A percentile compares a stretch with the other conserved stretches of the same genome.
phyloP scores from a whole-genome alignment of 2,888 invertebrate species.

The Oscheius sp. region DNA sequence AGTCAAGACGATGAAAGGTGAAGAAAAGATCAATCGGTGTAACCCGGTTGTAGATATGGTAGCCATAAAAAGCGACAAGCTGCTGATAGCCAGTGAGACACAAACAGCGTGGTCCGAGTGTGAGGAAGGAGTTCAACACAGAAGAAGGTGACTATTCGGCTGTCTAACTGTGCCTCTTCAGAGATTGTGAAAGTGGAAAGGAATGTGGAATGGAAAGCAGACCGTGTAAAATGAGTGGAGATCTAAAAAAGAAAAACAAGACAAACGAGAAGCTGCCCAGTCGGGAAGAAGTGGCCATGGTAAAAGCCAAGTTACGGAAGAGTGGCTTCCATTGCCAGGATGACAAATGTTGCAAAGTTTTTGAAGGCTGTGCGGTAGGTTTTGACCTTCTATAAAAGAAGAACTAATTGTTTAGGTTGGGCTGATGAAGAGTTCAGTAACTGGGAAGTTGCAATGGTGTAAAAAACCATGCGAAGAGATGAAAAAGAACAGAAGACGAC shows the following conservation, averaged over 20 bases:
- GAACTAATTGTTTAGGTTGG: conserved; percentile 42
- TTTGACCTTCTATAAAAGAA: not conserved
- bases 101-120: conserved; percentile 53
- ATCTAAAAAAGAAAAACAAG: not conserved
- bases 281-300: conserved; percentile 49
- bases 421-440: conserved; percentile 60
- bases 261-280: conserved; percentile 41
- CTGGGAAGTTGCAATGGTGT: conserved; percentile 66
- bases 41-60: not conserved
- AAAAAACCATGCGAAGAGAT: conserved; percentile 54
- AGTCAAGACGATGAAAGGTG: conserved; percentile 31
- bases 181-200: conserved; percentile 28
- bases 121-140: conserved; percentile 58
- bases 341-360: conserved; percentile 64
- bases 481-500: conserved; percentile 5
- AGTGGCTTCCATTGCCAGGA: conserved; percentile 56
- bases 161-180: not conserved
- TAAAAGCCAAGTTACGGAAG: conserved; percentile 49
- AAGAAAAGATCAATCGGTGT: not conserved
- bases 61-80: conserved; percentile 36
- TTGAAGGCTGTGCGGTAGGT: conserved; percentile 42
- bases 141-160: conserved; percentile 28
- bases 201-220: conserved; percentile 46
- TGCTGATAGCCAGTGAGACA: conserved; percentile 40
- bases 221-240: conserved; percentile 11